These are phyloP conservation scores for Choristoneura fumiferana DNA, from an alignment of 1,140 invertebrate genomes.

Conservation along the genomic window DNA sequence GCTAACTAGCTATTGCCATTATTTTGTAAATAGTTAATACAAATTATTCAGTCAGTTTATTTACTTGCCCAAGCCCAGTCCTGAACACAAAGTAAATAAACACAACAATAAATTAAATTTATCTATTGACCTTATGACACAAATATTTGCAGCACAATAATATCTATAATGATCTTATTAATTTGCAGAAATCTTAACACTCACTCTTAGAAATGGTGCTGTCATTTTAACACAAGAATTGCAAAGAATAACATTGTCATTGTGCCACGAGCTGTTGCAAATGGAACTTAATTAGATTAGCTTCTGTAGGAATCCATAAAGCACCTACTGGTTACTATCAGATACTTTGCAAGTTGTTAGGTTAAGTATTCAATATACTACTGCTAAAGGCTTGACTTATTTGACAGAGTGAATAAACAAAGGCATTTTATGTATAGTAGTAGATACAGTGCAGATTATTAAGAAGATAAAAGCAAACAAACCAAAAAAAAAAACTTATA, in stretches of 20 bases:
- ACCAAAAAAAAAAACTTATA: no score
- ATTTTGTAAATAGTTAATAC: no score
- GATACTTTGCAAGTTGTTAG: background rate
- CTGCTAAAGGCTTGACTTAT: background rate
- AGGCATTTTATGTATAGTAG: no score
- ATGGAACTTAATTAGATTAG: constrained; percentile 11
- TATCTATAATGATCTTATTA: background rate
- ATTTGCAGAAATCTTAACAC: background rate
- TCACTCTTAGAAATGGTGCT: constrained; percentile 37
- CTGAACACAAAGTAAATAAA: no score
- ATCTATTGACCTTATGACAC: background rate
- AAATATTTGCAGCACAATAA: no score
- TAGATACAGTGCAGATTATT: no score
- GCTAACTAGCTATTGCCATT: no score
- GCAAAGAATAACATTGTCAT: background rate
- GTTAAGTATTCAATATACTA: no score
- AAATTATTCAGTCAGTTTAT: no score
- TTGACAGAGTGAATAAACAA: no score
- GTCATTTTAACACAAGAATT: constrained; percentile 26
- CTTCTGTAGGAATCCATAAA: constrained; percentile 15
- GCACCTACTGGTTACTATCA: background rate
- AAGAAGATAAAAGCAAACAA: no score
- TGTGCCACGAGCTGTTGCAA: background rate
- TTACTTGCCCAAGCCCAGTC: no score
- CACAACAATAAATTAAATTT: background rate